Evolutionary conservation across 2,888 invertebrate genomes (phyloP).

Genomic region (Drosophila paucipuncta): DNA sequence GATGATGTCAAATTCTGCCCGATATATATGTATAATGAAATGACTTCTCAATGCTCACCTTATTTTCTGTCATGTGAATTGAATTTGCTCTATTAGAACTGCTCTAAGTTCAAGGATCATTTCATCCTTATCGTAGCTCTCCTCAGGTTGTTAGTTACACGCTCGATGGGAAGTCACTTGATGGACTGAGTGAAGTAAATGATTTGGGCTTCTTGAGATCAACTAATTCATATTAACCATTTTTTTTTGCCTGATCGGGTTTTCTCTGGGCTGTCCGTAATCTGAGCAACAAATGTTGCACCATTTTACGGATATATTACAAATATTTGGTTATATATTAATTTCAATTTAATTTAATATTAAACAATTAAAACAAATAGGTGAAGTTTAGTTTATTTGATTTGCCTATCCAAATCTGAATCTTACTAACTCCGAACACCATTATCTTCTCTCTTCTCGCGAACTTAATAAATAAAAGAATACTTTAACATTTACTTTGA

Average conservation of each 20-base stretch:
- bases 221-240: background rate
- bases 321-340: too few relatives aligned
- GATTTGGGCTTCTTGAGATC: too few relatives aligned
- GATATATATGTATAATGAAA: background rate
- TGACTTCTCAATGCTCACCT: too few relatives aligned
- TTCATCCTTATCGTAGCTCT: too few relatives aligned
- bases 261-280: too few relatives aligned
- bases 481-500: background rate
- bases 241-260: background rate
- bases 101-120: background rate
- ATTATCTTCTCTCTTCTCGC: background rate
- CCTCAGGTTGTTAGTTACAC: too few relatives aligned
- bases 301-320: too few relatives aligned
- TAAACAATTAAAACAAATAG: background rate
- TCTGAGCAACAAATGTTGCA: too few relatives aligned
- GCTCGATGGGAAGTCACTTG: too few relatives aligned
- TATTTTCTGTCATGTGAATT: too few relatives aligned
- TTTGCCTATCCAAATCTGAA: background rate
- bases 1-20: background rate
- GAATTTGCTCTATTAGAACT: background rate
- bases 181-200: too few relatives aligned
- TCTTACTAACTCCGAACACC: background rate
- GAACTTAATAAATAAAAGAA: background rate
- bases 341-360: too few relatives aligned
- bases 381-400: background rate